Base-by-base conservation (phyloP, 2,113 vertebrate genomes). In the Vireo altiloquus region DNA sequence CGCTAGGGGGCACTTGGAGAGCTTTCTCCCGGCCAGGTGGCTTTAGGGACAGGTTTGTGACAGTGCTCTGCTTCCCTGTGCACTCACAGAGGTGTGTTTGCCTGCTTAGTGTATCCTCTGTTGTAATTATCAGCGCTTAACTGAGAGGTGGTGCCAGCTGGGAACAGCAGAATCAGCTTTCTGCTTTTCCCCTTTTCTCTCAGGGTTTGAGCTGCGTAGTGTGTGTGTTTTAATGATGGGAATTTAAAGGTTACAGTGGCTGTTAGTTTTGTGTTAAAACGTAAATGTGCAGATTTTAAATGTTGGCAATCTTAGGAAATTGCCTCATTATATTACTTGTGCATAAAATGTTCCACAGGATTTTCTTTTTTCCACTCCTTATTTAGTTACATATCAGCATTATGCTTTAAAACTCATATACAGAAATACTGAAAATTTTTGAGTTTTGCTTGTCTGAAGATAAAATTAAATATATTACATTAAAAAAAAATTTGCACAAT, bases 1-100 rank as follows among this genome's bases (percentile, higher is more conserved):
- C 93, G 69, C 95, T 92, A 96, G 93, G 61, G 85, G 94, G 90
- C 95, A 87, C 79, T 78, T 87, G 16, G 47, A 24, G 82, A 83
- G 40, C 56, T 86, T 63, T 75, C 42, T 50, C 9, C 19, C 11
- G 11, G 33, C 60, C 35, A 7, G 35, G 42, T 89, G 66, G 30
- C 64, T 83, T 35, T 7, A 23, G 47, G 44, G 31, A 1, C 37
- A 37, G 30, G 57, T 40, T n/a, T 20, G 4, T 60, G 39, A 2
- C 54, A 20, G 2, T 47, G 76, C 44, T 65, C 7, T 49, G 40
- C 22, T 59, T 61, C 35, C 3, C 2, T 27, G 42, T 61, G 14
- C 50, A 12, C 54, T 40, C 5, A 4, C 2, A 20, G 53, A 23
- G 52, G 20, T 15, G 56, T 28, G 15, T 35, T 68, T 82, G 20